These are phyloP conservation scores for Lysiphlebus fabarum DNA, from an alignment of 1,140 invertebrate species.

Conservation along the genomic window DNA sequence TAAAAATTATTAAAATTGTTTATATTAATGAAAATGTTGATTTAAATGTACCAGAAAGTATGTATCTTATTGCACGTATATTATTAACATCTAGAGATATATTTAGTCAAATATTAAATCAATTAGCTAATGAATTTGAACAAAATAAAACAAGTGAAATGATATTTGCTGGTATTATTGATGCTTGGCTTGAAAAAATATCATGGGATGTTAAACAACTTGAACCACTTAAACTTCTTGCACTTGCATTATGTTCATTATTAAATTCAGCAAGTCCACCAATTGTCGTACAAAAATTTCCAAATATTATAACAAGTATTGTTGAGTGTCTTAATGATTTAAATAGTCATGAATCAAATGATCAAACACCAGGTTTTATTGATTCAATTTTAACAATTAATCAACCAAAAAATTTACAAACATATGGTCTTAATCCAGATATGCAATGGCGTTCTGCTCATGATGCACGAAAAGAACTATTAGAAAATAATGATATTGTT, in stretches of 20 bases:
- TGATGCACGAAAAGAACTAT: constrained; percentile 7
- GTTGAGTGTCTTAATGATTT: constrained; percentile 86
- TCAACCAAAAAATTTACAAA: too few relatives aligned
- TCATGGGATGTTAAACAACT: constrained; percentile 64
- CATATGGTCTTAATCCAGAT: too few relatives aligned
- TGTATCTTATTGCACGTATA: constrained; percentile 74
- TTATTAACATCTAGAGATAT: constrained; percentile 71
- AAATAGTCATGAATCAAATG: constrained; percentile 66
- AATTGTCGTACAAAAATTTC: constrained; percentile 68
- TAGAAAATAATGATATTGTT: constrained; percentile 66
- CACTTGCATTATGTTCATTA: constrained; percentile 78
- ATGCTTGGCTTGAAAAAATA: constrained; percentile 78
- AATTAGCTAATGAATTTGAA: constrained; percentile 43
- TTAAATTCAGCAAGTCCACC: constrained; percentile 65
- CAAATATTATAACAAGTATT: constrained; percentile 72
- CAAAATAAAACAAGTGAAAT: constrained; percentile 53
- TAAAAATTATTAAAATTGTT: constrained; percentile 66
- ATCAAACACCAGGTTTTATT: constrained; percentile 39
- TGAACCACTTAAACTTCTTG: constrained; percentile 74
- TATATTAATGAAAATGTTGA: not conserved
- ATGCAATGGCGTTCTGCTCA: too few relatives aligned
- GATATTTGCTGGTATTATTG: constrained; percentile 68
- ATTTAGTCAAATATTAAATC: constrained; percentile 63
- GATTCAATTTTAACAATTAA: constrained; percentile 26
- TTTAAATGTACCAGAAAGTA: constrained; percentile 45